phyloP scores from a whole-genome alignment of 2,113 vertebrate species.

The Pseudorhombus dupliciocellatus region DNA sequence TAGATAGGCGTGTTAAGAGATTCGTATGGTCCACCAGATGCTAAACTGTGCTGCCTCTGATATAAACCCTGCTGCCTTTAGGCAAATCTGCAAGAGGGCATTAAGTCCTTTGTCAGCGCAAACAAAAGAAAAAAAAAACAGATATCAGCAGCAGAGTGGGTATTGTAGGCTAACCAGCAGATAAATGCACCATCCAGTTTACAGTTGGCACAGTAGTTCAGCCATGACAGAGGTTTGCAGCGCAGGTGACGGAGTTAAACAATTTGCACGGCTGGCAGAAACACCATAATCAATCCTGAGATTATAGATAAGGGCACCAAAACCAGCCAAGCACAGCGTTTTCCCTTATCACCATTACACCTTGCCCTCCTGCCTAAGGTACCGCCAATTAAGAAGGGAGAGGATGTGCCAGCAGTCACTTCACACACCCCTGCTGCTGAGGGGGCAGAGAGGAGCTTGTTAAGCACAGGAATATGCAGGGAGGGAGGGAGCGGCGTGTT shows the following conservation, averaged over 20 bases:
- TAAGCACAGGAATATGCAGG: conserved; percentile 28
- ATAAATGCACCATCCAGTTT: conserved; percentile 15
- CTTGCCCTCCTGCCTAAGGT: conserved; percentile 76
- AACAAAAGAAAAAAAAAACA: neutral
- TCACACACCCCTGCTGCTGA: conserved; percentile 40
- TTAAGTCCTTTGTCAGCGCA: neutral
- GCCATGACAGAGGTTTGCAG: conserved; percentile 52
- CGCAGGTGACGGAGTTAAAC: conserved; percentile 70
- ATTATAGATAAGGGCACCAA: conserved; percentile 81
- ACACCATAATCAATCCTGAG: conserved; percentile 82
- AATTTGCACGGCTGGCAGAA: conserved; percentile 79
- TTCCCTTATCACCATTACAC: conserved; percentile 81
- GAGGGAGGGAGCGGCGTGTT: conserved; percentile 9
- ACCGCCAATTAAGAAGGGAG: conserved; percentile 75
- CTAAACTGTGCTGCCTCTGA: neutral
- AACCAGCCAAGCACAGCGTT: conserved; percentile 77
- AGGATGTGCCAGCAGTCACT: conserved; percentile 58
- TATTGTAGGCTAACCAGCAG: conserved; percentile 14
- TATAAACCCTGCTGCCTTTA: neutral
- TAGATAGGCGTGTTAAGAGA: neutral
- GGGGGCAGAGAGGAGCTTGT: conserved; percentile 30
- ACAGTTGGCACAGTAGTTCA: conserved; percentile 26
- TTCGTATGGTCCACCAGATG: conserved; percentile 7
- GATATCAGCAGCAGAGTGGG: conserved; percentile 1
- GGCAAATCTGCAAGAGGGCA: neutral